Base-by-base conservation (phyloP, 2,797 vertebrate genomes). In the Gadopsis marmoratus region DNA sequence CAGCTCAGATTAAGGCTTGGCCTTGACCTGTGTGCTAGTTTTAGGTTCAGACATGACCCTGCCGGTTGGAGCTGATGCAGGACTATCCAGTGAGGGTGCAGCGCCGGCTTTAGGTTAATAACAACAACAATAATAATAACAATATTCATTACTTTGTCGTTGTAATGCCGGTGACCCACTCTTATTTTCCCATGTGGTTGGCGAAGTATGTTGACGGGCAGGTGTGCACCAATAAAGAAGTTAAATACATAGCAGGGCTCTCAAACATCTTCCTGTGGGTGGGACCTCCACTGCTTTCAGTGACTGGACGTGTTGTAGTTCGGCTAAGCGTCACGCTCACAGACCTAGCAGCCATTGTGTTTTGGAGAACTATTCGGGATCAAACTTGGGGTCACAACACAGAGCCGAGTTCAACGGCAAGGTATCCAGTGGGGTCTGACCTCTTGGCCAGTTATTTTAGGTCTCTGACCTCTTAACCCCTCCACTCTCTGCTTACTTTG, bases 401-500 rank as follows among this genome's bases (percentile, higher is more conserved):
- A 54, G 3, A 69, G 12, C 19, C 59, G 31, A 33, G 35, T n/a
- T 39, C 23, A 35, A 19, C 6, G 17, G 33, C 39, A 63, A 9
- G n/a, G 45, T 41, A 33, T 71, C 45, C 61, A 33, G 21, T 29
- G 17, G 9, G 35, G 17, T 26, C 13, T 68, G 37, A 62, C 21
- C 4, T 54, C 11, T 11, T 8, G 0, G 4, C 23, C 9, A 33
- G 26, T 37, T 41, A 8, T 59, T 0, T 9, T 39, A 48, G 37
- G 1, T 16, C 55, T 60, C 5, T 55, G 8, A 39, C 47, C 61
- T 53, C 8, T 1, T 23, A 37, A 21, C 23, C 35, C 3, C 3
- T 19, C 47, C 26, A 60, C 12, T 47, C 35, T 23, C 7, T 16
- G 16, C 78, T 69, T 50, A 62, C 71, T 71, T 67, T 77, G 75